Evolutionary conservation across 2,888 invertebrate genomes (phyloP).

Genomic region (Agrochola macilenta): DNA sequence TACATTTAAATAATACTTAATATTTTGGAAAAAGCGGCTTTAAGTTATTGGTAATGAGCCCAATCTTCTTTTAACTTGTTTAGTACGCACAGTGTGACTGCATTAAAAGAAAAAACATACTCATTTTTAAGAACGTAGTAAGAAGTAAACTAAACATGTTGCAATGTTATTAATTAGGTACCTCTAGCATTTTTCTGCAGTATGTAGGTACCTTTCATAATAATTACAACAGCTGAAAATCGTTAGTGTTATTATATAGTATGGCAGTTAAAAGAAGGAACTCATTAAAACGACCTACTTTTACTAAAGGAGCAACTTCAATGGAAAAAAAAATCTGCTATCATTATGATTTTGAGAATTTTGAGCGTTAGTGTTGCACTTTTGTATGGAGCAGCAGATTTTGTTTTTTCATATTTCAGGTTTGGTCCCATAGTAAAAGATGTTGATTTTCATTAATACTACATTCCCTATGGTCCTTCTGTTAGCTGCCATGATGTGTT

Average conservation of each 20-base stretch:
- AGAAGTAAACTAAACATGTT: not conserved
- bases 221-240: constrained; percentile 4
- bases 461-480: not conserved
- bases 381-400: not conserved
- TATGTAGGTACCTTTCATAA: not conserved
- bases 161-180: not conserved
- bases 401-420: not conserved
- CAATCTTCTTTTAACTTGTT: not conserved
- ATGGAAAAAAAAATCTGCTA: not conserved
- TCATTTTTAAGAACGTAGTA: not conserved
- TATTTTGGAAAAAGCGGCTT: not conserved
- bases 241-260: not conserved
- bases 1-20: no score
- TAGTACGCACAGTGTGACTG: not conserved
- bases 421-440: not conserved
- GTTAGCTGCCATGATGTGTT: constrained; percentile 17
- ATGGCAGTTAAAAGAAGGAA: not conserved
- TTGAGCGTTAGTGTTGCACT: not conserved
- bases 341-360: not conserved
- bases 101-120: not conserved
- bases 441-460: not conserved
- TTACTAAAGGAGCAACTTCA: not conserved
- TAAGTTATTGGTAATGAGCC: not conserved
- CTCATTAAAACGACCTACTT: not conserved
- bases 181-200: not conserved